Conservation (phyloP, 2,888 invertebrate genomes). For the Adela reaumurella region DNA sequence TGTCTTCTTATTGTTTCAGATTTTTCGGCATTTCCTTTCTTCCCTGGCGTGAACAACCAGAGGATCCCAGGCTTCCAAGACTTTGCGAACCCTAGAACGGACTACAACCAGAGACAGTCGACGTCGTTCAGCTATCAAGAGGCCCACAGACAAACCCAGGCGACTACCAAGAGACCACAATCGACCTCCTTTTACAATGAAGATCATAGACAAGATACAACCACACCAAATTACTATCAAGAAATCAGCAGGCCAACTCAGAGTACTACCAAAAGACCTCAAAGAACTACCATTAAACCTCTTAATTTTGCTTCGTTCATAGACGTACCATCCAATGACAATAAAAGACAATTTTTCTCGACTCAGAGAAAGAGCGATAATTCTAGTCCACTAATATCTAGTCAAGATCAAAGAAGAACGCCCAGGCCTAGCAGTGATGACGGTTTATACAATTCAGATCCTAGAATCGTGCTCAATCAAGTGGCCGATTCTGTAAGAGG, state of each 20-base stretch:
- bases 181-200: background rate
- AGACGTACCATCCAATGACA: background rate
- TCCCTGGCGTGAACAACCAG: background rate
- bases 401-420: background rate
- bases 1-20: too few relatives aligned
- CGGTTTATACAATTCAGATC: background rate
- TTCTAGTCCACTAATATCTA: background rate
- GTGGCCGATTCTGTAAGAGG: background rate
- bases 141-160: background rate
- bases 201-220: too few relatives aligned
- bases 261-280: background rate
- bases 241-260: too few relatives aligned
- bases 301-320: background rate
- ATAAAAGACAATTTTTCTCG: background rate
- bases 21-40: background rate
- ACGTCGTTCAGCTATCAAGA: background rate
- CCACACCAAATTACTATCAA: too few relatives aligned
- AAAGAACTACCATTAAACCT: background rate
- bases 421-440: background rate
- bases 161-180: background rate
- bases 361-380: too few relatives aligned
- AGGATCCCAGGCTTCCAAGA: background rate
- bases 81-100: background rate
- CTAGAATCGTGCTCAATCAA: background rate
- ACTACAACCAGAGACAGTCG: background rate